Conservation (phyloP, 35 echinoderm and acorn worm genomes). For the Anneissia japonica region DNA sequence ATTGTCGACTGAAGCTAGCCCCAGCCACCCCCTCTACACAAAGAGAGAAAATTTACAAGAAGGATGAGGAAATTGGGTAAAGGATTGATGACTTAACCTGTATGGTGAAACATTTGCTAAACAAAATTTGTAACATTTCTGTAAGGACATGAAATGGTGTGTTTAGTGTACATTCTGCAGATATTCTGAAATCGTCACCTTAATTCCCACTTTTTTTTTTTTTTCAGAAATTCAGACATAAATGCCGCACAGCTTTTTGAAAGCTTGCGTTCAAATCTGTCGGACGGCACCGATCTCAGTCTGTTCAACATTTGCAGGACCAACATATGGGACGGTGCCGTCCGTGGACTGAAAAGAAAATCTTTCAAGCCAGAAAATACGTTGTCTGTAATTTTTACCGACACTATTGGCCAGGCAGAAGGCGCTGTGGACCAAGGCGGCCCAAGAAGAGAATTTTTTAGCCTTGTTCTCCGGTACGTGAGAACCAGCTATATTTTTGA, state of each 20-base stretch:
- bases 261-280: neutral
- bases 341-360: neutral
- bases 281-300: neutral
- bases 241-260: neutral
- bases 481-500: neutral
- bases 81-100: too few relatives aligned
- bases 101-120: too few relatives aligned
- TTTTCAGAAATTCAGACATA: too few relatives aligned
- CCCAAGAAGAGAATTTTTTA: conserved; percentile 9
- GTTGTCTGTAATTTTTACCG: conserved; percentile 13
- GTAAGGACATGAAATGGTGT: too few relatives aligned
- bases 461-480: neutral
- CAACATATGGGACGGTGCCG: conserved; percentile 12
- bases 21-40: too few relatives aligned
- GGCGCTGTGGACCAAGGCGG: conserved; percentile 18
- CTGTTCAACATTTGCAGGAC: conserved; percentile 3
- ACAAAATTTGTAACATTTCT: too few relatives aligned
- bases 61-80: too few relatives aligned
- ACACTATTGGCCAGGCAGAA: neutral
- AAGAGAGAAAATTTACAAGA: too few relatives aligned
- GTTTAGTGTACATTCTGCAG: too few relatives aligned
- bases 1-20: too few relatives aligned
- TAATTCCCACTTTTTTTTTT: too few relatives aligned
- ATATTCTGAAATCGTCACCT: too few relatives aligned
- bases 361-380: neutral